Percentiles rank a stretch among this genome's conserved stretches.
phyloP scores from a whole-genome alignment of 2,888 invertebrate genomes.

The Camptogramma bilineatum region DNA sequence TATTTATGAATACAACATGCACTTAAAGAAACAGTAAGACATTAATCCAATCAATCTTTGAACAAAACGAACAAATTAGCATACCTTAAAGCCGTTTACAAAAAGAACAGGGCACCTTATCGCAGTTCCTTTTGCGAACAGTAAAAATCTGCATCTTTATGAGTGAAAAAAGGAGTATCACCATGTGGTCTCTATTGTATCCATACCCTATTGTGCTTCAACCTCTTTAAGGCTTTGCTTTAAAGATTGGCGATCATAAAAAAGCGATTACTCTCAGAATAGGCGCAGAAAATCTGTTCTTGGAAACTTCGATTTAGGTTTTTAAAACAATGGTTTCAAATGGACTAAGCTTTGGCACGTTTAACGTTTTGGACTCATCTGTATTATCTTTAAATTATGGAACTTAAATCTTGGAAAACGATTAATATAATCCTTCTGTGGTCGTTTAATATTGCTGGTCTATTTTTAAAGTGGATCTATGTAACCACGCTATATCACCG shows the following conservation, averaged over 20 bases:
- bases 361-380: constrained; percentile 5
- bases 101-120: constrained; percentile 53
- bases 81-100: constrained; percentile 29
- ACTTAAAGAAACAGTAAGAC: constrained; percentile 16
- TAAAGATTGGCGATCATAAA: constrained; percentile 71
- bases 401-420: not conserved
- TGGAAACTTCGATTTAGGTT: constrained; percentile 48
- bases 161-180: constrained; percentile 67
- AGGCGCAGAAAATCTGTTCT: constrained; percentile 66
- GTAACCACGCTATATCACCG: too few species aligned
- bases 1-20: too few species aligned
- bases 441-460: not conserved
- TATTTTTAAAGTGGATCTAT: not conserved
- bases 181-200: constrained; percentile 81
- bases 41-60: constrained; percentile 2
- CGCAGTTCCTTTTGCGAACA: constrained; percentile 65
- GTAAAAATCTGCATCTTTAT: constrained; percentile 71
- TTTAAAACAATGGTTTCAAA: constrained; percentile 41
- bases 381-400: not conserved
- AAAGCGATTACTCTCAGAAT: constrained; percentile 72
- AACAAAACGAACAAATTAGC: constrained; percentile 27
- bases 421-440: not conserved
- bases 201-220: constrained; percentile 70
- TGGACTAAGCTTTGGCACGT: not conserved
- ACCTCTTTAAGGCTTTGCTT: constrained; percentile 73